Conservation (phyloP, 2,113 vertebrate genomes). For the Pionites leucogaster region DNA sequence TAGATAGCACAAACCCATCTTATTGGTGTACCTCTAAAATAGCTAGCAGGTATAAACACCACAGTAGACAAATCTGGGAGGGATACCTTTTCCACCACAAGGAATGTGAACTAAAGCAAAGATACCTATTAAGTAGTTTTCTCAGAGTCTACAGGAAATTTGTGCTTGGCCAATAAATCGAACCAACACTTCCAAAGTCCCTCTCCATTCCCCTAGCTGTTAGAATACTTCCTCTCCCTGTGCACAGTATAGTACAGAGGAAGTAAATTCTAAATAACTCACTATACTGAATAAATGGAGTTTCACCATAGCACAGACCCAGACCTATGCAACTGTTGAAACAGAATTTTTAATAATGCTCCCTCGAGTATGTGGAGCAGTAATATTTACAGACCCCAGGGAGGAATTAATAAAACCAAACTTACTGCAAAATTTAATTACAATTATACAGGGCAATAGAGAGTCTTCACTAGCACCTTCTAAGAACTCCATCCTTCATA, state of each 20-base stretch:
- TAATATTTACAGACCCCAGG: not conserved
- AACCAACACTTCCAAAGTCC: not conserved
- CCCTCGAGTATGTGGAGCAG: not conserved
- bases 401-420: conserved; percentile 11
- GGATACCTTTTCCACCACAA: not conserved
- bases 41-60: not conserved
- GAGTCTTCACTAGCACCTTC: not conserved
- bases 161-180: not conserved
- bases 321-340: not conserved
- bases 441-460: not conserved
- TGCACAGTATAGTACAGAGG: not conserved
- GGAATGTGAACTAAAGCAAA: not conserved
- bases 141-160: not conserved
- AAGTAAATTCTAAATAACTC: not conserved
- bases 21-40: not conserved
- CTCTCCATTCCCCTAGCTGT: not conserved
- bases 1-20: not conserved
- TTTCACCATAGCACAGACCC: not conserved
- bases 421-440: conserved; percentile 7
- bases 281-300: not conserved
- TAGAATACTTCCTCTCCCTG: not conserved
- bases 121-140: not conserved
- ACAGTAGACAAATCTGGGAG: not conserved
- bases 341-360: not conserved
- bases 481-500: not conserved